Conservation (phyloP, 2,888 invertebrate genomes). For the Platynereis dumerilii region DNA sequence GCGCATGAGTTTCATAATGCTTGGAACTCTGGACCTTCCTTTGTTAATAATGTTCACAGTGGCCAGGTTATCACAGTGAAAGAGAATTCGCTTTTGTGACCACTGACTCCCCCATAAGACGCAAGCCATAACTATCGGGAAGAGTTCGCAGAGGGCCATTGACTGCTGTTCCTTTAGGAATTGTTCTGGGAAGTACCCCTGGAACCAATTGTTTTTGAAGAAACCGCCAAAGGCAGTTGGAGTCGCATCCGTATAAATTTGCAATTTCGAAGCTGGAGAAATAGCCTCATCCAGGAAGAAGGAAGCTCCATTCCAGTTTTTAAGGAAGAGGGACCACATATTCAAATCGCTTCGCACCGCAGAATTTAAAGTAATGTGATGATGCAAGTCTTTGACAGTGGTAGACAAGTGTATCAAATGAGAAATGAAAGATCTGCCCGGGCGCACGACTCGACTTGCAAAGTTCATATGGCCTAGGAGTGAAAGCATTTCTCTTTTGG, state of each 20-base stretch:
- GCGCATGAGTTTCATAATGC: constrained; percentile 17
- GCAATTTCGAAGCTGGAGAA: too few species aligned
- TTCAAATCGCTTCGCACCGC: too few species aligned
- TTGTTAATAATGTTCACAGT: constrained; percentile 26
- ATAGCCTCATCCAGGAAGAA: too few species aligned
- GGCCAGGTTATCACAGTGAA: constrained; percentile 30
- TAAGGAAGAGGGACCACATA: too few species aligned
- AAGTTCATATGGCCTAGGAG: constrained; percentile 25
- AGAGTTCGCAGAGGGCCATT: background rate
- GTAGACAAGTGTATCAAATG: constrained; percentile 27
- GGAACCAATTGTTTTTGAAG: constrained; percentile 18
- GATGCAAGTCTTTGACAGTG: constrained; percentile 19
- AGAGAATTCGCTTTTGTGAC: constrained; percentile 25
- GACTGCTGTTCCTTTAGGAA: background rate
- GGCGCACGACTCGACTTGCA: constrained; percentile 23
- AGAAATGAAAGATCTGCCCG: constrained; percentile 32
- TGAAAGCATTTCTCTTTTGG: constrained; percentile 28
- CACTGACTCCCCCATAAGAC: constrained; percentile 24
- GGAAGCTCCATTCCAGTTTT: too few species aligned
- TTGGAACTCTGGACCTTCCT: constrained; percentile 21
- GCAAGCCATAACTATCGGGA: constrained; percentile 18
- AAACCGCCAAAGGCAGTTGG: constrained; percentile 9
- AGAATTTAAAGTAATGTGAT: constrained; percentile 21
- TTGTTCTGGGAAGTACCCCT: constrained; percentile 13
- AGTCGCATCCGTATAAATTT: too few species aligned